Evolutionary conservation across 2,113 vertebrate species (phyloP).

Genomic region (Zootoca vivipara): DNA sequence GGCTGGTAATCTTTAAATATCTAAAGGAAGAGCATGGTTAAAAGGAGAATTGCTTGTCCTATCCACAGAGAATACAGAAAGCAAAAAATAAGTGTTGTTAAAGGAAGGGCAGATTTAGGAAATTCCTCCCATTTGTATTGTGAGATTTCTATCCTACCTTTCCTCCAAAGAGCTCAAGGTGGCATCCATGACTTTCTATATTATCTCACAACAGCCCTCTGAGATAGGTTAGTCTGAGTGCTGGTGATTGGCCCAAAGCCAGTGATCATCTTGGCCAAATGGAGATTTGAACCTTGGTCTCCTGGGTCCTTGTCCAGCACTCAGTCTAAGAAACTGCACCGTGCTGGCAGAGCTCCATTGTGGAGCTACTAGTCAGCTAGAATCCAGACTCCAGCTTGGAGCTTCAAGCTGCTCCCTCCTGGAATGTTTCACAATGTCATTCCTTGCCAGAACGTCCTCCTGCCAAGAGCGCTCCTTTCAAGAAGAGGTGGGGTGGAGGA

Average conservation of each 20-base stretch:
- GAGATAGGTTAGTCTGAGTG: no score
- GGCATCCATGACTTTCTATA: no score
- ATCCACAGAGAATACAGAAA: neutral
- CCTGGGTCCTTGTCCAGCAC: no score
- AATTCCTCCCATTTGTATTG: neutral
- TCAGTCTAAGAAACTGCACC: no score
- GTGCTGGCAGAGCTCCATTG: neutral
- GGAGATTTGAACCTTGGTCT: no score
- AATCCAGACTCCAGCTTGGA: constrained; percentile 10
- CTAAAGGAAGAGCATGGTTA: neutral
- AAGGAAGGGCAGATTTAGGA: neutral
- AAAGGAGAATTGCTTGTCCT: neutral
- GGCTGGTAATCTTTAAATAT: neutral
- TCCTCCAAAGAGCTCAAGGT: no score
- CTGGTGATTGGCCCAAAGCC: no score
- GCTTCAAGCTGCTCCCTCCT: constrained; percentile 1
- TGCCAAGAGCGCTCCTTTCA: constrained; percentile 32
- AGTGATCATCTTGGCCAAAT: no score
- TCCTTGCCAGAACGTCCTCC: constrained; percentile 23
- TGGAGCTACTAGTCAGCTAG: neutral
- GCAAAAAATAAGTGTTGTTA: neutral
- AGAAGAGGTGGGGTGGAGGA: neutral
- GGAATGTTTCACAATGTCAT: neutral
- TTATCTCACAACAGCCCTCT: no score
- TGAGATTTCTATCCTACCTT: no score